Evolutionary conservation across 2,888 invertebrate genomes (phyloP), one percentile per base, ranked within the genome.

Genomic region (Hemithea aestivaria): DNA sequence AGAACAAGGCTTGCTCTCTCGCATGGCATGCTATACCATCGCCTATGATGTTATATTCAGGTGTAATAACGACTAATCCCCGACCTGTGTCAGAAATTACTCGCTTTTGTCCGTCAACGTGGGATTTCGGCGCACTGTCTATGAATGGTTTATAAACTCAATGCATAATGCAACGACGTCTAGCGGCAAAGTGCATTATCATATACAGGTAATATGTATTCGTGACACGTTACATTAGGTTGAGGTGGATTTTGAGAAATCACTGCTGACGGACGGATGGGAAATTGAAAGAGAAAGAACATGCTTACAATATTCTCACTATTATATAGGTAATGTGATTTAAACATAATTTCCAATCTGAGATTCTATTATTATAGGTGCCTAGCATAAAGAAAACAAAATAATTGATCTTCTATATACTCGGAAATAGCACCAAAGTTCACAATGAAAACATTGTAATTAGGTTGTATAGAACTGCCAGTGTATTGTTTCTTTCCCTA

Each of bases 31-130:
- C 20, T 24, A 38, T 20, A 41, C 45, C 40, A 48, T 48, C n/a
- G 11, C 37, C 53, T 68, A 51, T 70, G 72, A 72, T 73, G 66
- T 65, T 68, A 59, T 66, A 73, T 74, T 70, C 70, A 67, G 61
- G 59, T 56, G 69, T 74, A 71, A 73, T 73, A 66, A 66, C 62
- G 48, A 51, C 60, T 73, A 68, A 70, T 69, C 67, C 67, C 39
- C 36, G 56, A 45, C 58, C 58, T 56, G 45, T 46, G 66, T 43
- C 58, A 58, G 54, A 62, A 67, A 69, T 69, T 72, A 68, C 62
- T 58, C 61, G 71, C 73, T 67, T 68, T 70, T 67, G 72, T 63
- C 58, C 54, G 55, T 58, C 63, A 60, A 50, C 56, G 29, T 41
- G 58, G 66, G 64, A 62, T 71, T 66, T 63, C 45, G 56, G 62